These are phyloP conservation scores for Tortrix viridana DNA, from an alignment of 2,888 invertebrate species.

Conservation along the genomic window DNA sequence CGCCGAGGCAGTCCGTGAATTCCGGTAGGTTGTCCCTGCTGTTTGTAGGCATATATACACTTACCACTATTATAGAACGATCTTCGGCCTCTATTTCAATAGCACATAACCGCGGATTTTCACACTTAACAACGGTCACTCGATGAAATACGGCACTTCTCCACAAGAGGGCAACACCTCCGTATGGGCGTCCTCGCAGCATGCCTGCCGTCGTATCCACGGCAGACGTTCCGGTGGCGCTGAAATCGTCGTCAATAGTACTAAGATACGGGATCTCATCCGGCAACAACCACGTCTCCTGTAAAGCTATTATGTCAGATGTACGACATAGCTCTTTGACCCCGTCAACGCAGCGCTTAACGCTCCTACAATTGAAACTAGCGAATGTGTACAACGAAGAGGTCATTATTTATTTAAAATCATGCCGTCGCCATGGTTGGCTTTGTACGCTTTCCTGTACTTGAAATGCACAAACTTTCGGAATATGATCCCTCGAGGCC, in stretches of 20 bases:
- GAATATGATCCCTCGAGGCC: background rate
- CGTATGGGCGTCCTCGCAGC: constrained; percentile 38
- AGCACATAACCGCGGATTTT: constrained; percentile 36
- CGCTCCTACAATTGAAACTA: constrained; percentile 36
- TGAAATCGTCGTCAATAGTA: constrained; percentile 20
- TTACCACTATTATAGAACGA: constrained; percentile 32
- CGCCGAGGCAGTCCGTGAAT: constrained; percentile 38
- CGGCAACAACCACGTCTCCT: constrained; percentile 5
- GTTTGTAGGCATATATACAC: constrained; percentile 43
- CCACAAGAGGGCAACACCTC: constrained; percentile 41
- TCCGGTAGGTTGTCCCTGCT: constrained; percentile 29
- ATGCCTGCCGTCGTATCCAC: constrained; percentile 38
- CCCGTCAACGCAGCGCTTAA: constrained; percentile 34
- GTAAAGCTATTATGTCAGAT: constrained; percentile 30
- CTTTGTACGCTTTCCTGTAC: background rate
- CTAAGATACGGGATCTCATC: constrained; percentile 30
- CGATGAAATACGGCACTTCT: constrained; percentile 27
- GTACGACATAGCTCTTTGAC: constrained; percentile 16
- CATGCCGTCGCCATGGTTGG: background rate
- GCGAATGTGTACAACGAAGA: constrained; percentile 5
- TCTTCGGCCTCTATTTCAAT: constrained; percentile 20
- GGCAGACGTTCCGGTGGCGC: constrained; percentile 20
- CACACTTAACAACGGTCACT: constrained; percentile 37
- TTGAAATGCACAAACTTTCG: background rate
- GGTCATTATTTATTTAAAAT: background rate